Percentiles rank a stretch among this genome's conserved stretches.
These are phyloP conservation scores for Salvator merianae DNA, from an alignment of 2,113 vertebrate genomes.

Conservation along the genomic window DNA sequence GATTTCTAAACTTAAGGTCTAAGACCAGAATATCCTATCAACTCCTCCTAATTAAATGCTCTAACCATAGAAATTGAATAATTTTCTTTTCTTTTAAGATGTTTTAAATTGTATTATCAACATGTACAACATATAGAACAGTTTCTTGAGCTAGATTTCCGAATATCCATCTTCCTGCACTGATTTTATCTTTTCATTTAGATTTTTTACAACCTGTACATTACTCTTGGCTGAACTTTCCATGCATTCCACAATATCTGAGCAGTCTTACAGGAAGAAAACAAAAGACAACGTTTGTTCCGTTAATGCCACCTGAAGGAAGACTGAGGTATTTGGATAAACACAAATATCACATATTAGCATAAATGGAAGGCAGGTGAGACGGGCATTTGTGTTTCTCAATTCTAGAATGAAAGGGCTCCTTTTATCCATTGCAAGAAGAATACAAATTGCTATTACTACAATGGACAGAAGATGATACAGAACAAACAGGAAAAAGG, in stretches of 20 bases:
- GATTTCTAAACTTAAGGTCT: background rate
- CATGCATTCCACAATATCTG: constrained; percentile 1
- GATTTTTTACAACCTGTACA: background rate
- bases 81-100: too few species aligned
- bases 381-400: background rate
- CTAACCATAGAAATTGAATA: background rate
- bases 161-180: background rate
- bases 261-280: background rate
- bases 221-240: constrained; percentile 12
- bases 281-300: background rate
- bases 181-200: background rate
- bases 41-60: background rate
- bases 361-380: background rate
- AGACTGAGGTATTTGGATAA: background rate
- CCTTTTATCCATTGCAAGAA: background rate
- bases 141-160: background rate
- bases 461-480: background rate
- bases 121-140: too few species aligned
- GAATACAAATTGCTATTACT: background rate
- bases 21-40: background rate
- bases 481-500: background rate
- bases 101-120: too few species aligned
- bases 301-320: background rate
- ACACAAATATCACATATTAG: background rate
- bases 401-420: background rate